These are phyloP conservation scores for Hippasteria phrygiana DNA, from an alignment of 53 echinoderm and acorn worm genomes.

Conservation along the genomic window DNA sequence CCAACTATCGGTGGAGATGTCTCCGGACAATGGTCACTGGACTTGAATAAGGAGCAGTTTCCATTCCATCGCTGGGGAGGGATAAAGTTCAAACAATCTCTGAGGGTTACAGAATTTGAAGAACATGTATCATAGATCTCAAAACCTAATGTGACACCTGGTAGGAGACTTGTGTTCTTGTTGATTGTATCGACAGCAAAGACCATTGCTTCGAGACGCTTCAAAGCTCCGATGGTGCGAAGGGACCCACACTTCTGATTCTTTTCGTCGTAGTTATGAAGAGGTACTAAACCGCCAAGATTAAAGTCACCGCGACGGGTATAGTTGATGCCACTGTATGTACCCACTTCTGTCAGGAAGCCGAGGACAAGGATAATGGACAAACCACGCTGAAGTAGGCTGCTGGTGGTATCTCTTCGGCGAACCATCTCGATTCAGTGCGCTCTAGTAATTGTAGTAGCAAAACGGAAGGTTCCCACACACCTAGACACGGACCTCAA, in stretches of 20 bases:
- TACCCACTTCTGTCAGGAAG: neutral
- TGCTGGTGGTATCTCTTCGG: neutral
- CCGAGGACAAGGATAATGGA: neutral
- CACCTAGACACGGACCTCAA: neutral
- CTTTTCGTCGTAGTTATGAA: slow-evolving; percentile 83
- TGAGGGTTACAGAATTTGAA: slow-evolving; percentile 75
- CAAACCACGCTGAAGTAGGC: neutral
- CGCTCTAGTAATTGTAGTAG: neutral
- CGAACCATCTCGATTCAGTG: slow-evolving; percentile 9
- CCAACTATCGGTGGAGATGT: slow-evolving; percentile 63
- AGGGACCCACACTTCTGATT: slow-evolving; percentile 72
- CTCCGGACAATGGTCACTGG: neutral
- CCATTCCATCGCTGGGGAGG: slow-evolving; percentile 72
- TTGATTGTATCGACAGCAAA: slow-evolving; percentile 84
- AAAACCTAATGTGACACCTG: slow-evolving; percentile 83
- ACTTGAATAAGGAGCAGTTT: slow-evolving; percentile 2
- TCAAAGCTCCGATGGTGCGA: slow-evolving; percentile 74
- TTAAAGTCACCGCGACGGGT: slow-evolving; percentile 76
- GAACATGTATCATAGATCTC: slow-evolving; percentile 97
- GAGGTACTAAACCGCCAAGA: slow-evolving; percentile 89
- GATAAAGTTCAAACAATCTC: slow-evolving; percentile 88
- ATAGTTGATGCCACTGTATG: slow-evolving; percentile 71
- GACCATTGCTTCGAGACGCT: slow-evolving; percentile 93
- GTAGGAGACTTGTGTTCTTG: slow-evolving; percentile 71
- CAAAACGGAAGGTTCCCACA: neutral